Evolutionary conservation across 2,113 vertebrate species (phyloP), one percentile per base, ranked within the genome.

Genomic region (Ibidorhyncha struthersii): DNA sequence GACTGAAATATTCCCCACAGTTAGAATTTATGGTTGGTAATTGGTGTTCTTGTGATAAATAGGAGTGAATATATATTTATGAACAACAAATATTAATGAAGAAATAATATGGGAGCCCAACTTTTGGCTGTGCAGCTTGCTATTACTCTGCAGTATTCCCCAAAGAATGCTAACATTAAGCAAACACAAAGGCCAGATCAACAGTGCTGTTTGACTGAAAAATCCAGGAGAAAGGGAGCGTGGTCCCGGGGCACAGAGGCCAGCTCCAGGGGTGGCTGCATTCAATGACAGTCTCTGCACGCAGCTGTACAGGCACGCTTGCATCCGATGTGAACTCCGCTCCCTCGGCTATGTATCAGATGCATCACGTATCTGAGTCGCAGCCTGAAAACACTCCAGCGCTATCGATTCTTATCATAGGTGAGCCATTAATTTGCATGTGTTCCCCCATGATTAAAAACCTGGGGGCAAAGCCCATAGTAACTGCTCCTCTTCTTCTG

Each of bases 1-100:
- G 76, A 52, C 52, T 86, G 96, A 95, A 93, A 86, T 95, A 88
- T 97, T 89, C 74, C 95, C 90, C 66, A 53, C 91, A 95, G 55
- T 92, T 73, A 89, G 77, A 91, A 91, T 83, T 69, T 66, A 96
- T 67, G 76, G 70, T 27, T 86, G 53, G 59, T 90, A 94, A 95
- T 93, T 59, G 50, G 72, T 76, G 71, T 53, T 92, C 34, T 67
- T 79, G 78, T 96, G 96, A 96, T 95, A 93, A 96, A 95, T 89
- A 74, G 58, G 58, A 74, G 73, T 72, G 81, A 88, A 72, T 73
- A 77, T 91, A 76, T 70, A 66, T 88, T 65, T 43, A 86, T 77
- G 71, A 67, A 91, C 80, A 67, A 34, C 65, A 73, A 72, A 77
- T 88, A 93, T 90, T 96, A 95, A 97, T 79, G 96, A 96, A 82